Percentiles rank a stretch among this genome's conserved stretches.
These are phyloP conservation scores for Rhagium mordax DNA, from an alignment of 2,888 invertebrate genomes.

Conservation along the genomic window DNA sequence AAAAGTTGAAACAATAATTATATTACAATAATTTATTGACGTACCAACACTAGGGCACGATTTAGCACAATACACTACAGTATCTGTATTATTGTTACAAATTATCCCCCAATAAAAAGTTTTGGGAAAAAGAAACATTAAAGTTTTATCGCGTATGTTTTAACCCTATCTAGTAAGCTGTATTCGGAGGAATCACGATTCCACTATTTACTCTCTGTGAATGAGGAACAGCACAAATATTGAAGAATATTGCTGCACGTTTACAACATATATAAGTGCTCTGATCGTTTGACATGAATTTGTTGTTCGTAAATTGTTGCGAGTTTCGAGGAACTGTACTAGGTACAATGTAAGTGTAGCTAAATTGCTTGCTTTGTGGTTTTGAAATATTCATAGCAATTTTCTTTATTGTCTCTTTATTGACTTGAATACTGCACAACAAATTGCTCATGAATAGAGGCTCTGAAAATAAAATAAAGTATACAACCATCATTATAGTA, in stretches of 20 bases:
- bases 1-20: too few relatives aligned
- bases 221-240: conserved; percentile 27
- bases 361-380: conserved; percentile 27
- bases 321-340: conserved; percentile 16
- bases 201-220: conserved; percentile 27
- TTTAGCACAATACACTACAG: too few relatives aligned
- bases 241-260: conserved; percentile 37
- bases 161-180: conserved; percentile 16
- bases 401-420: conserved; percentile 28
- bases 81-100: too few relatives aligned
- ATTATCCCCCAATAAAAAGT: not conserved
- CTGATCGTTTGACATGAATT: conserved; percentile 35
- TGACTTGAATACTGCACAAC: conserved; percentile 10
- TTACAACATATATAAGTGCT: conserved; percentile 31
- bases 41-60: too few relatives aligned
- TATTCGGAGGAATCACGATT: conserved; percentile 29
- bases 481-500: not conserved
- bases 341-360: conserved; percentile 27
- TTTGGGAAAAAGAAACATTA: not conserved
- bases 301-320: conserved; percentile 33
- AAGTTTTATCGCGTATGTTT: conserved; percentile 4
- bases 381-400: conserved; percentile 36
- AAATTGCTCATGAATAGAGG: not conserved
- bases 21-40: too few relatives aligned
- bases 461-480: not conserved